Base-by-base conservation (phyloP, 1,140 invertebrate genomes). In the Rhagoletis zephyria region DNA sequence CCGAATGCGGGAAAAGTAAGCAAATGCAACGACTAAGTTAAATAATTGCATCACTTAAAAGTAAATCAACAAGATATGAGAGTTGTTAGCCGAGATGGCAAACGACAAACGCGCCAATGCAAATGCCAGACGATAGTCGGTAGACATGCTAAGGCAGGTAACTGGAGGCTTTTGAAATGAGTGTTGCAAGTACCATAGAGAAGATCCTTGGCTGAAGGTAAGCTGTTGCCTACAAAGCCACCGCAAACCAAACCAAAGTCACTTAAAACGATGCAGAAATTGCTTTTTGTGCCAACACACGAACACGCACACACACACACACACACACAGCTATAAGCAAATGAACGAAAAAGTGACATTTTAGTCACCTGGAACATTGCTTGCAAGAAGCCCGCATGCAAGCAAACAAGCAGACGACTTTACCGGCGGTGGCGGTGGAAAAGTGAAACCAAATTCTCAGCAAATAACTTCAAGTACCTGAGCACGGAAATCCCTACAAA, bases 41-140 rank as follows among this genome's bases (percentile, higher is more conserved):
- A 74, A 74, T 74, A 74, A 74, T 74, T 74, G 70, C 70, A 74
- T 74, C 70, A 74, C 70, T 74, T 74, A 48, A 74, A 74, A 74
- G 42, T 74, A 74, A 74, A 74, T 74, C 70, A 74, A 74, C 70
- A 74, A 74, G 70, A 74, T 74, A 48, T 74, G 70, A 74, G 70
- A 74, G 70, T 74, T 74, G 42, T 74, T 74, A 74, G 45, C 40
- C 70, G 16, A 7, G 16, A n/a, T 51, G 45, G 70, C 16, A 16
- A 74, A 48, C 42, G 30, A 42, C 70, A 48, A 42, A 45, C 42
- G 70, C 12, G 14, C 10, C 40, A 74, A 45, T 16, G n/a, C 40
- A 74, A 74, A 74, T 74, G 45, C 45, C 16, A 48, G 70, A 74
- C 70, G 70, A 74, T 16, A 63, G 40, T n/a, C 70, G 14, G 70